Base-by-base conservation (phyloP, 2,888 invertebrate species). In the Drosophila putrida region DNA sequence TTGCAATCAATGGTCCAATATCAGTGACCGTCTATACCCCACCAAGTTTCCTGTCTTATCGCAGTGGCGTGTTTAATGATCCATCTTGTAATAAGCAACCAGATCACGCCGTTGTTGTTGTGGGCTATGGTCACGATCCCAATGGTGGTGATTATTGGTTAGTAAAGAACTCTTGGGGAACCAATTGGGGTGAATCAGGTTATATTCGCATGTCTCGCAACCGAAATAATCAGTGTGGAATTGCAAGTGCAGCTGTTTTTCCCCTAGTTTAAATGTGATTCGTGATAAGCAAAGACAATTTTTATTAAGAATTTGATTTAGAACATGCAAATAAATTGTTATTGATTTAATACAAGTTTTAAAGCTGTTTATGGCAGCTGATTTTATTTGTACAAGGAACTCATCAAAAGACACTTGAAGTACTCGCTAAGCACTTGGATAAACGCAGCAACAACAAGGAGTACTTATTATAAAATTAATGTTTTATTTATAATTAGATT, bases 141-240 rank as follows among this genome's bases (percentile, higher is more conserved):
- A 60, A 88, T 4, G 93, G 93, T 2, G 76, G 92, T 5, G 95
- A 95, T 75, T 95, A 94, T 81, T 96, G 95, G 95, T 82, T 95
- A n/a, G 95, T 96, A 2, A 96, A 96, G 89, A 96, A 96, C 90
- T 95, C 95, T 13, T 95, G 94, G 94, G 93, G 94, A 5, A 85
- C 90, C 11, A 81, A 84, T 2, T 98, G 97, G 97, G 98, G 98
- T 27, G 94, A 95, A 25, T 89, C 95, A 0, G 98, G 98, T 33
- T 98, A 96, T 93, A 95, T 98, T 89, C 96, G 95, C 93, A 97
- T 98, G 95, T 94, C 96, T 15, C 94, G 98, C 82, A 97, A 98
- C 93, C 94, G 93, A 85, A 86, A 95, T 49, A 98, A 98, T 92
- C 94, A 96, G 90, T 98, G 98, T 92, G 97, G 97, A 80, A 95